Conservation (phyloP, 2,797 vertebrate genomes). For the Mycteria americana region DNA sequence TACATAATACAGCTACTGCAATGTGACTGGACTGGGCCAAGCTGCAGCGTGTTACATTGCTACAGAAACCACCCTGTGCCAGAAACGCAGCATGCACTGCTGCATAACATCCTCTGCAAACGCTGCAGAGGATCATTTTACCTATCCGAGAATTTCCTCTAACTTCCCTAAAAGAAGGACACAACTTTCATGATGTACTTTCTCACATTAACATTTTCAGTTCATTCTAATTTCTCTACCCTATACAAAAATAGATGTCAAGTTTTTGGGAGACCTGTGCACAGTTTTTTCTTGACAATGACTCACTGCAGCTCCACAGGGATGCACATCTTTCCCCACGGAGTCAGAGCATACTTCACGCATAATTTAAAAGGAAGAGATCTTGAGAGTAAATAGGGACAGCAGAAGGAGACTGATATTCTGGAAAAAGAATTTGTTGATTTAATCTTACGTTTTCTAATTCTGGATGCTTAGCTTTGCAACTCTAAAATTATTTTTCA, state of each 20-base stretch:
- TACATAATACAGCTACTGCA: background rate
- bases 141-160: background rate
- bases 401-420: background rate
- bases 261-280: background rate
- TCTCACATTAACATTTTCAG: background rate
- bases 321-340: background rate
- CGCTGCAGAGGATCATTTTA: background rate
- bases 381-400: background rate
- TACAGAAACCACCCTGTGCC: background rate
- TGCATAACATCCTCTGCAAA: background rate
- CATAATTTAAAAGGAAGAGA: background rate
- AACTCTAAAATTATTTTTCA: background rate
- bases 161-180: background rate
- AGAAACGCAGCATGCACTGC: background rate
- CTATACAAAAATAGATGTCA: background rate
- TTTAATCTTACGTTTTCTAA: background rate
- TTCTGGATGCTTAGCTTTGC: background rate
- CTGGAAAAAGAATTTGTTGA: background rate
- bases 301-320: background rate
- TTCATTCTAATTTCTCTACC: background rate
- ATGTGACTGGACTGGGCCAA: background rate
- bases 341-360: background rate
- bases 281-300: background rate
- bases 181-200: background rate
- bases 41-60: background rate